Evolutionary conservation across 2,113 vertebrate genomes (phyloP), one percentile per base, ranked within the genome.

Genomic region (Actenoides lindsayi): DNA sequence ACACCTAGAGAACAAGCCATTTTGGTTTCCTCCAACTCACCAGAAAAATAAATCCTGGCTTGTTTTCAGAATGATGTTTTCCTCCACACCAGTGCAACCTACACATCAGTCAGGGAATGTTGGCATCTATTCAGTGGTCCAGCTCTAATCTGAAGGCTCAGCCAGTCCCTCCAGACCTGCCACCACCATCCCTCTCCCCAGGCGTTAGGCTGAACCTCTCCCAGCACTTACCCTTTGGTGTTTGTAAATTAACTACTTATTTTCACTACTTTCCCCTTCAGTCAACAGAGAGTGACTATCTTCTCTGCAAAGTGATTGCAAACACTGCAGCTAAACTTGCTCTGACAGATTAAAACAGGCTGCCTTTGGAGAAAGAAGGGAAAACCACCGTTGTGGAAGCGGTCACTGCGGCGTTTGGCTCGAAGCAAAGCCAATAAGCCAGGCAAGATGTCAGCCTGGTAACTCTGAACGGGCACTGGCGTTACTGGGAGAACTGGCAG

Each of bases 371-470:
- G 68, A 20, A 54, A 27, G 76, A 24, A 64, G n/a, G 57, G 6
- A 16, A 69, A 68, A 4, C 0, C 3, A 3, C 59, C 0, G 10
- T 62, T 3, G 13, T 1, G 9, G 13, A 48, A 41, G 78, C 4
- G 39, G 4, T 11, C 4, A 5, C 76, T 44, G 77, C 87, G 16
- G 44, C 1, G 0, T 10, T 35, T 0, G 10, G 39, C 80, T 79
- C 0, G 0, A 21, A 73, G 31, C 54, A 56, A 62, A 62, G 3
- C 57, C 59, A 15, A 13, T 2, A 31, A 68, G 25, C 4, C 74
- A 35, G 73, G 35, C 44, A n/a, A 73, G 87, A 30, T 2, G 15
- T 23, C 87, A 50, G 73, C 81, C 37, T 33, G 9, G 64, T 2
- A 14, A 1, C 27, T 57, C 31, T 64, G 16, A 46, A 23, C 0